These are phyloP conservation scores for Helleia helle DNA, from an alignment of 2,888 invertebrate genomes.

Conservation along the genomic window DNA sequence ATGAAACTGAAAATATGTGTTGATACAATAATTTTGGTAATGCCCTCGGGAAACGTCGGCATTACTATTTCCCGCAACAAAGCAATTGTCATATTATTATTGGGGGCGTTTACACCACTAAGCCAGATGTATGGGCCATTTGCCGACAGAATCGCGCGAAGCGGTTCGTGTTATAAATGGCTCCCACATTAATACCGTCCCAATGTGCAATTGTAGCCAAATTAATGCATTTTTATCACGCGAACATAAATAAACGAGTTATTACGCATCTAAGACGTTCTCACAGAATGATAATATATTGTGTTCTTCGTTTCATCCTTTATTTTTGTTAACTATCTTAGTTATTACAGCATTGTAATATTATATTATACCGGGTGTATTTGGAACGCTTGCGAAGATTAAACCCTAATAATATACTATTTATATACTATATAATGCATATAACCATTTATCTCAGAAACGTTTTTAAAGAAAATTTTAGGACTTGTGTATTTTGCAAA, in stretches of 20 bases:
- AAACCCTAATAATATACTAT: too few species aligned
- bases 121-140: slow-evolving; percentile 65
- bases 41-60: slow-evolving; percentile 10
- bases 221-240: slow-evolving; percentile 24
- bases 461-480: too few species aligned
- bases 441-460: too few species aligned
- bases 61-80: slow-evolving; percentile 23
- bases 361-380: too few species aligned
- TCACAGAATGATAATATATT: too few species aligned
- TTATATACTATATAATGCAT: too few species aligned
- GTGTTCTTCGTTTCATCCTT: too few species aligned
- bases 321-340: too few species aligned
- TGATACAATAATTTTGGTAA: slow-evolving; percentile 9
- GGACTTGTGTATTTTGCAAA: too few species aligned
- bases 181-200: slow-evolving; percentile 47
- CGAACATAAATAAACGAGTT: slow-evolving; percentile 12
- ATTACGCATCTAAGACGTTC: slow-evolving; percentile 5
- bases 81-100: slow-evolving; percentile 61
- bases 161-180: slow-evolving; percentile 56
- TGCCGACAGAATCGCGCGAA: slow-evolving; percentile 52
- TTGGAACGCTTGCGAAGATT: too few species aligned
- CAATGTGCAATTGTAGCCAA: slow-evolving; percentile 45
- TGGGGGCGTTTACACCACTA: slow-evolving; percentile 59
- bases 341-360: too few species aligned
- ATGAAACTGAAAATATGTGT: slow-evolving; percentile 2